Base-by-base conservation (phyloP, 2,113 vertebrate genomes). In the Dipodomys stephensi region DNA sequence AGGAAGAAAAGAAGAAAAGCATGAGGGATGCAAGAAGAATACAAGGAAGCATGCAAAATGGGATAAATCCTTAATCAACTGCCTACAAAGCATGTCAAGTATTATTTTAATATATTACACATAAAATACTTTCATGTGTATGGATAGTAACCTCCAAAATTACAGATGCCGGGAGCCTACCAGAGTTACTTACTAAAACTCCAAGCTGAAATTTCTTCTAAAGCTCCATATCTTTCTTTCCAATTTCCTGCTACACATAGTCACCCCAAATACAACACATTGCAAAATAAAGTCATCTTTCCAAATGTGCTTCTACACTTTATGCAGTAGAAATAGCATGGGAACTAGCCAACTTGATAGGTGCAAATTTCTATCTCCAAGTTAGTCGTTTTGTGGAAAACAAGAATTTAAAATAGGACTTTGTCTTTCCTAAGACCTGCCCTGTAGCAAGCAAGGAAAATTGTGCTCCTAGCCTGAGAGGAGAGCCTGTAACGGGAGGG, bases 321-420 rank as follows among this genome's bases (percentile, higher is more conserved):
- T 83, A 76, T 74, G 6, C 11, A 35, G 23, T 23, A 93, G 83
- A 92, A 88, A 88, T 22, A 77, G 53, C 27, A 60, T 15, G 9
- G 25, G n/a, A 20, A 78, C 57, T 46, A 12, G 15, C 2, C 64
- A 93, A 4, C 68, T 92, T 96, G 82, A 53, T 67, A 94, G 35
- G 65, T 68, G 83, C n/a, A 92, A n/a, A 88, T 57, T 91, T 96
- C 53, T 60, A 72, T 65, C 30, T 87, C 81, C 91, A 27, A 90
- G 44, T 90, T 80, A 91, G 76, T 72, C 72, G 69, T 84, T 74
- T 83, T 93, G 20, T 92, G 35, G 35, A 69, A 94, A 88, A 64
- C 80, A 87, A 67, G 19, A 92, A 80, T 83, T 92, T 83, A 64
- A 92, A 92, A 90, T 32, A 68, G 28, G 22, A 83, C 7, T 90